Percentiles rank a stretch among this genome's conserved stretches.
Evolutionary conservation across 2,888 invertebrate species (phyloP).

Genomic region (Drosophila pseudotakahashii): DNA sequence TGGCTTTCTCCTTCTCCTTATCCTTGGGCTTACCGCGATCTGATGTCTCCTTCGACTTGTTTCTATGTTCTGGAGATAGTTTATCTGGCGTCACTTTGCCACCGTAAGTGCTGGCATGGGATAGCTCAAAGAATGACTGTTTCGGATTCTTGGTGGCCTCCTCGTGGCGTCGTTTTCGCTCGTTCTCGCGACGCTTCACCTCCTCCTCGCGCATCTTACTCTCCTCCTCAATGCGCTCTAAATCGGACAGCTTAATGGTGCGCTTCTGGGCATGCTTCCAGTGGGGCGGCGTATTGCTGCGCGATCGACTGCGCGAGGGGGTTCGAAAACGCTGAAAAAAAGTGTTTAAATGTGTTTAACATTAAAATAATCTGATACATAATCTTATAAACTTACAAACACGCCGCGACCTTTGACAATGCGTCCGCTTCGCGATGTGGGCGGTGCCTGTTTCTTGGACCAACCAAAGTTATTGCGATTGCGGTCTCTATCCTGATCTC

Average conservation of each 20-base stretch:
- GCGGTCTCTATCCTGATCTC: constrained; percentile 68
- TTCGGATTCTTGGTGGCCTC: constrained; percentile 85
- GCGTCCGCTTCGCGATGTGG: constrained; percentile 89
- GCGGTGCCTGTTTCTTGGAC: constrained; percentile 82
- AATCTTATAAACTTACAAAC: constrained; percentile 91
- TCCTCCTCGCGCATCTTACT: constrained; percentile 87
- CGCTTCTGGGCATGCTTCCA: constrained; percentile 95
- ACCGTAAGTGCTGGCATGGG: constrained; percentile 84
- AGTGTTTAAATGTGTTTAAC: too few relatives aligned
- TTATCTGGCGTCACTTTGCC: constrained; percentile 82
- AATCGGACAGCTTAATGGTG: constrained; percentile 92
- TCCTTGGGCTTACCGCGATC: constrained; percentile 47
- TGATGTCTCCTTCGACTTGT: constrained; percentile 41
- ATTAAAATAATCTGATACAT: too few relatives aligned
- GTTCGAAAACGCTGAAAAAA: constrained; percentile 91
- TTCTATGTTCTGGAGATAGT: constrained; percentile 65
- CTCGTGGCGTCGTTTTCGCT: constrained; percentile 86
- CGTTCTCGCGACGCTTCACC: constrained; percentile 85
- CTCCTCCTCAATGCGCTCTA: constrained; percentile 90
- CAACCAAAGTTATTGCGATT: constrained; percentile 83
- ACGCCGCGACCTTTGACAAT: constrained; percentile 96
- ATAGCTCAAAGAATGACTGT: constrained; percentile 84
- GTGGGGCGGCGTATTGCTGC: constrained; percentile 96
- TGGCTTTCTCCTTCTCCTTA: constrained; percentile 1
- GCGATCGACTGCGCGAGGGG: constrained; percentile 91